Conservation (phyloP, 2,888 invertebrate species). For the Caenorhabditis drosophilae region DNA sequence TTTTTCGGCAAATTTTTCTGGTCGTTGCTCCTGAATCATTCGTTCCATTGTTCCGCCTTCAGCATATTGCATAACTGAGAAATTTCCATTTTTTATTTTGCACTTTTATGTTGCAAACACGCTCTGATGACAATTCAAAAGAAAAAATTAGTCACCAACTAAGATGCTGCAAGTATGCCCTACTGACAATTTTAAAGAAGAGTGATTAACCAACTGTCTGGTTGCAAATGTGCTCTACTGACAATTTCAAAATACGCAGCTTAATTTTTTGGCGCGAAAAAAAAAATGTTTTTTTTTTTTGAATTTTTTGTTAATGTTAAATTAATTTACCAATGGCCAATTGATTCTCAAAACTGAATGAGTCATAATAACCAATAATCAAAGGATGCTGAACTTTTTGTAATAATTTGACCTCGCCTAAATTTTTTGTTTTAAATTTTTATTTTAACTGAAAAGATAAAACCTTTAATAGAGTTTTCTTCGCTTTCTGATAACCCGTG, state of each 20-base stretch:
- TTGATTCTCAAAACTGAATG: constrained; percentile 71
- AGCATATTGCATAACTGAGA: constrained; percentile 86
- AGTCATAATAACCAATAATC: constrained; percentile 79
- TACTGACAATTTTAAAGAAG: too few relatives aligned
- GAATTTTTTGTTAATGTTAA: not conserved
- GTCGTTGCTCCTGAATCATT: constrained; percentile 72
- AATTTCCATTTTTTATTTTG: constrained; percentile 1
- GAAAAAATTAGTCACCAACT: too few relatives aligned
- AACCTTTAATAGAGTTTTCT: constrained; percentile 46
- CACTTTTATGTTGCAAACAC: too few relatives aligned
- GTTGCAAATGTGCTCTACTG: too few relatives aligned
- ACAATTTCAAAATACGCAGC: too few relatives aligned
- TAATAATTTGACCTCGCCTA: constrained; percentile 74
- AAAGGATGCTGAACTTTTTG: constrained; percentile 79
- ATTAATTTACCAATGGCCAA: constrained; percentile 41
- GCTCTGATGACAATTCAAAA: too few relatives aligned
- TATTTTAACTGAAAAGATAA: not conserved
- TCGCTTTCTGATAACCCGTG: constrained; percentile 73
- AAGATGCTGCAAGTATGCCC: too few relatives aligned
- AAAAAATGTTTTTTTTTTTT: not conserved
- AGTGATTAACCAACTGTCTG: too few relatives aligned
- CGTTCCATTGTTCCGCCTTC: constrained; percentile 71
- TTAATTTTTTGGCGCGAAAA: too few relatives aligned
- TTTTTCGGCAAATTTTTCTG: constrained; percentile 75
- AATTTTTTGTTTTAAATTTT: constrained; percentile 7